Evolutionary conservation across 1,140 invertebrate species (phyloP).

Genomic region (Gryon sp.): DNA sequence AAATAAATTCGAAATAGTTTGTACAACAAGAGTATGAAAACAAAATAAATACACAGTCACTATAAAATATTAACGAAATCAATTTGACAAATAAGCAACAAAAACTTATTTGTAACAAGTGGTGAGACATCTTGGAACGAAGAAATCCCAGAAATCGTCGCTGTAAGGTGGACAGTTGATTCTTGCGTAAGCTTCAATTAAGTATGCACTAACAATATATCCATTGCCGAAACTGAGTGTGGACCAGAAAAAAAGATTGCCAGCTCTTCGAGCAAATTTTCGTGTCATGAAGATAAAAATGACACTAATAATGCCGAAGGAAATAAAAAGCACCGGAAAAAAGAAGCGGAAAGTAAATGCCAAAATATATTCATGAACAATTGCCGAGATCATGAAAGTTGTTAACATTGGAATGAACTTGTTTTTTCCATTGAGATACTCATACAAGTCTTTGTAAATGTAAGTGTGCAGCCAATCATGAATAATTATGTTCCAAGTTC

Average conservation of each 20-base stretch:
- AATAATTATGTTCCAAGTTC: constrained; percentile 96
- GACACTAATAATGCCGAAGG: constrained; percentile 84
- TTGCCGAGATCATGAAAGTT: constrained; percentile 84
- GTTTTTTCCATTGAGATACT: constrained; percentile 79
- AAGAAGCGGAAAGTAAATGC: constrained; percentile 89
- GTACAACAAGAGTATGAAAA: too few species aligned
- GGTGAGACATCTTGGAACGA: constrained; percentile 81
- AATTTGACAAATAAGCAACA: too few species aligned
- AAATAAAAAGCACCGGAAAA: constrained; percentile 89
- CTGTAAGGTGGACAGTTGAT: constrained; percentile 84
- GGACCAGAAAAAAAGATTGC: constrained; percentile 92
- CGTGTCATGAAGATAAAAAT: constrained; percentile 81
- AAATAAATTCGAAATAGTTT: too few species aligned
- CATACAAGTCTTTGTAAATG: constrained; percentile 92
- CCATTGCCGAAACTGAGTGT: constrained; percentile 88
- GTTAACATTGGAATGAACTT: constrained; percentile 79
- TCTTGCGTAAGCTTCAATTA: constrained; percentile 88
- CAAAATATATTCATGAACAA: constrained; percentile 93
- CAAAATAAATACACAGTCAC: too few species aligned
- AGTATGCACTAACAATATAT: constrained; percentile 87
- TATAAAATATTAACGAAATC: too few species aligned
- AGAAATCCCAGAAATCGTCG: constrained; percentile 76
- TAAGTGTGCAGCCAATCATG: constrained; percentile 97
- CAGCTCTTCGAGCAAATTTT: constrained; percentile 78
- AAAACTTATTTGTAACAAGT: constrained; percentile 47